A percentile compares a stretch with the other conserved stretches of the same genome.
Evolutionary conservation across 2,797 vertebrate species (phyloP).

Genomic region (Molossus alvarezi): DNA sequence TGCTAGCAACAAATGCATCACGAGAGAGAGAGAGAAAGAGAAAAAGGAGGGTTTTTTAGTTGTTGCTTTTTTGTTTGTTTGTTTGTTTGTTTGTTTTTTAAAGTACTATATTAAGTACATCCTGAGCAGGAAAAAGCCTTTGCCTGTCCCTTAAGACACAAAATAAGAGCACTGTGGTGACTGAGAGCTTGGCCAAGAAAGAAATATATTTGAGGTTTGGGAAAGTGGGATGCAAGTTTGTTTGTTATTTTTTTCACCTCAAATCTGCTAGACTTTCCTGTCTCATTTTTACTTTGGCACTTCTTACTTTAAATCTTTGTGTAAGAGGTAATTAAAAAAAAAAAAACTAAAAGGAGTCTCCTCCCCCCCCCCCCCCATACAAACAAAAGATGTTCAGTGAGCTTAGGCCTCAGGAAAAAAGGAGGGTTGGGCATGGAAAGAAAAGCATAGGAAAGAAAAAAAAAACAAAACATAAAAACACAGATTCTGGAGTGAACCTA

Average conservation of each 20-base stretch:
- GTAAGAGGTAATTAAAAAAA: neutral
- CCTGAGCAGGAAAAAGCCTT: slow-evolving; percentile 53
- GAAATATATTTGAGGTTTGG: slow-evolving; percentile 1
- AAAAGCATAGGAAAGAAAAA: slow-evolving; percentile 78
- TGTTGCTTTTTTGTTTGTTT: no score
- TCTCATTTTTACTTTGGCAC: slow-evolving; percentile 25
- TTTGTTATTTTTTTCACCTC: slow-evolving; percentile 16
- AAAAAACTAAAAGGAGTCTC: neutral
- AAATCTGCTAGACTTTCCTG: slow-evolving; percentile 34
- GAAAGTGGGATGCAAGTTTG: neutral
- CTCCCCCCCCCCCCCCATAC: neutral
- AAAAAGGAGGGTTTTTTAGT: no score
- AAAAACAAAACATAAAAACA: slow-evolving; percentile 74
- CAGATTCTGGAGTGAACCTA: slow-evolving; percentile 75
- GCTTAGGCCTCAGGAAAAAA: slow-evolving; percentile 27
- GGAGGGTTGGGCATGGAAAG: slow-evolving; percentile 68
- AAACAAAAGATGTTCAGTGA: slow-evolving; percentile 1
- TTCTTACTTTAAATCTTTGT: slow-evolving; percentile 22
- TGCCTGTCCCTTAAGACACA: neutral
- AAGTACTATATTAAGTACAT: neutral
- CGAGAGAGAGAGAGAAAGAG: neutral
- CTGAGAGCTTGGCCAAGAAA: neutral
- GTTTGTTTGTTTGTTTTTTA: neutral
- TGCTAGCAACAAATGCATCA: slow-evolving; percentile 12
- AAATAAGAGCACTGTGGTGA: neutral